Evolutionary conservation across 2,888 invertebrate species (phyloP).

Genomic region (Hemithea aestivaria): DNA sequence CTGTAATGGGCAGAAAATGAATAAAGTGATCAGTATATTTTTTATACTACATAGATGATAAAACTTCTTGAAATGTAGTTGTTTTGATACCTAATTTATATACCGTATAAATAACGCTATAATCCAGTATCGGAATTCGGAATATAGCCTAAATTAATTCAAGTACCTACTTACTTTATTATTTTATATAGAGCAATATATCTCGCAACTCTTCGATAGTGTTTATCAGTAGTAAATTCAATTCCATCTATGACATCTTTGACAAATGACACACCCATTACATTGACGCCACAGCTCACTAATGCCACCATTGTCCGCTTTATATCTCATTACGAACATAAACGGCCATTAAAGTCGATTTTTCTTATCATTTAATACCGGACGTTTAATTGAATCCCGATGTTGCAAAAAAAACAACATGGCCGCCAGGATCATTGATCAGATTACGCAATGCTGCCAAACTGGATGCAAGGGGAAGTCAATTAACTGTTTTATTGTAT

Average conservation of each 20-base stretch:
- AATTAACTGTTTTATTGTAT: slow-evolving; percentile 54
- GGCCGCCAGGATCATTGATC: slow-evolving; percentile 68
- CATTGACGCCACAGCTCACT: slow-evolving; percentile 35
- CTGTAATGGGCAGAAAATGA: too few species aligned
- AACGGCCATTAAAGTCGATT: slow-evolving; percentile 42
- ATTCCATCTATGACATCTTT: slow-evolving; percentile 24
- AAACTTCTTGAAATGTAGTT: too few species aligned
- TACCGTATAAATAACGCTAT: too few species aligned
- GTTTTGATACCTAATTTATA: too few species aligned
- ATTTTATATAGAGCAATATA: neutral
- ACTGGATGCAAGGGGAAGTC: slow-evolving; percentile 65
- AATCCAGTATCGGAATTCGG: too few species aligned
- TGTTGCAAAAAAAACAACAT: slow-evolving; percentile 54
- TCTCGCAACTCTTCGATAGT: slow-evolving; percentile 4
- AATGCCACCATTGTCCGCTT: slow-evolving; percentile 40
- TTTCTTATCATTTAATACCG: slow-evolving; percentile 48
- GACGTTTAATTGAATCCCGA: slow-evolving; percentile 66
- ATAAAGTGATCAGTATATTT: too few species aligned
- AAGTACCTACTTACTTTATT: too few species aligned
- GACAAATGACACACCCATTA: slow-evolving; percentile 37
- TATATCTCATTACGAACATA: slow-evolving; percentile 45
- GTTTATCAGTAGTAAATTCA: slow-evolving; percentile 15
- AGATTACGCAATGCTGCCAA: slow-evolving; percentile 73
- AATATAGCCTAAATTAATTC: too few species aligned
- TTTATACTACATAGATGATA: too few species aligned